Evolutionary conservation across 1,140 invertebrate genomes (phyloP).

Genomic region (Venustaconcha ellipsiformis): DNA sequence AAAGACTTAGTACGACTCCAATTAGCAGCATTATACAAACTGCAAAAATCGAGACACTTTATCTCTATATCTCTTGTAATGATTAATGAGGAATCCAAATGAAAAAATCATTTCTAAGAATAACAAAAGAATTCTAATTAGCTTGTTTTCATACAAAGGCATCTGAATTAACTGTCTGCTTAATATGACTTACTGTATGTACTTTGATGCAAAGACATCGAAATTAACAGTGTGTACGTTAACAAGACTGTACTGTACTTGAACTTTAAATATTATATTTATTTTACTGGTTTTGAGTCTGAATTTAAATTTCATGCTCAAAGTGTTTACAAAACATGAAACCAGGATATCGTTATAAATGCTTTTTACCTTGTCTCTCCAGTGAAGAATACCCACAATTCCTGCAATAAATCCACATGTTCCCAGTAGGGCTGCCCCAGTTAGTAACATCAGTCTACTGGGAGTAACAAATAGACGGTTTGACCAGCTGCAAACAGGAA

Average conservation of each 20-base stretch:
- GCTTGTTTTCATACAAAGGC: not conserved
- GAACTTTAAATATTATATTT: too few relatives aligned
- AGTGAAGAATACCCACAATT: conserved; percentile 90
- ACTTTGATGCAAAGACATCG: not conserved
- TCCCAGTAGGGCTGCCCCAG: conserved; percentile 87
- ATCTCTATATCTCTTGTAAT: too few relatives aligned
- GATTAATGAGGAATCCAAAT: too few relatives aligned
- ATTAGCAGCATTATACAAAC: too few relatives aligned
- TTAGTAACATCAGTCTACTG: conserved; percentile 92
- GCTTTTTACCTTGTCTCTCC: conserved; percentile 82
- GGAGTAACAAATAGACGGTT: conserved; percentile 96
- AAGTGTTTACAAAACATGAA: not conserved
- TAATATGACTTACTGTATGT: too few relatives aligned
- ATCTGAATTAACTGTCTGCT: not conserved
- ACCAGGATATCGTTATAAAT: not conserved
- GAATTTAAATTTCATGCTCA: too few relatives aligned
- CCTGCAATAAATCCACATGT: conserved; percentile 88
- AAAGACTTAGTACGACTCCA: too few relatives aligned
- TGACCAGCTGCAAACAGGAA: conserved; percentile 77
- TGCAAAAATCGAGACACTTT: too few relatives aligned
- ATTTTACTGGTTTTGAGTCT: too few relatives aligned
- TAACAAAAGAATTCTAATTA: not conserved
- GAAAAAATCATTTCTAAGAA: too few relatives aligned
- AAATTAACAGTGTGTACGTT: not conserved
- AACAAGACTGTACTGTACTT: too few relatives aligned